Evolutionary conservation across 2,797 vertebrate species (phyloP).

Genomic region (Telmatherina bonti): DNA sequence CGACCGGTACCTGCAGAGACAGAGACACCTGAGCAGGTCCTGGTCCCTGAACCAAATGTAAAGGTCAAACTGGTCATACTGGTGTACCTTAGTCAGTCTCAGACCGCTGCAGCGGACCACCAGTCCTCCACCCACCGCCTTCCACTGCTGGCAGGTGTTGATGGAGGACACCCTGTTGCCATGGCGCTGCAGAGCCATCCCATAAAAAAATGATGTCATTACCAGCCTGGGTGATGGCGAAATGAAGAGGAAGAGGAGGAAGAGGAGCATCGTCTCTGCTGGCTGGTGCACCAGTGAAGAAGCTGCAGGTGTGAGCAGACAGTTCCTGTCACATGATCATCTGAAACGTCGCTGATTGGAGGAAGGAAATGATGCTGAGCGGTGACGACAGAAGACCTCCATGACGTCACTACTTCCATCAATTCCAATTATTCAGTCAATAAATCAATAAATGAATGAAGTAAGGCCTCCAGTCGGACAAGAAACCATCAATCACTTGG

Average conservation of each 20-base stretch:
- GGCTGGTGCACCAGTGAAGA: neutral
- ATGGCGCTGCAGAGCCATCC: neutral
- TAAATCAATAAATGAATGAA: too few species aligned
- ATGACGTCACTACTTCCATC: too few species aligned
- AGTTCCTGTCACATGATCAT: slow-evolving; percentile 6
- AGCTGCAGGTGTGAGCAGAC: neutral
- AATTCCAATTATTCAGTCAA: too few species aligned
- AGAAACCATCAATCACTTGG: too few species aligned
- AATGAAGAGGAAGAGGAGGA: slow-evolving; percentile 24
- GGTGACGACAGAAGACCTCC: too few species aligned
- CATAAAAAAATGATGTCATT: neutral
- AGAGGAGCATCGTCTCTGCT: neutral
- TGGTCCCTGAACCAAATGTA: too few species aligned
- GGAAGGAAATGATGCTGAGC: too few species aligned
- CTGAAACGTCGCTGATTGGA: neutral
- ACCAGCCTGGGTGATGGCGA: neutral
- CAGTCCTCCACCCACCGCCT: slow-evolving; percentile 3
- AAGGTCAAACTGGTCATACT: too few species aligned
- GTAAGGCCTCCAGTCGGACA: too few species aligned
- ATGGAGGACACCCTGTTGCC: slow-evolving; percentile 5
- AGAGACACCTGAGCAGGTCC: slow-evolving; percentile 21
- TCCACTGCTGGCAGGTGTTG: slow-evolving; percentile 4
- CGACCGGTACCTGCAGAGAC: slow-evolving; percentile 39
- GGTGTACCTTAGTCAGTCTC: slow-evolving; percentile 29
- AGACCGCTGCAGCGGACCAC: slow-evolving; percentile 22